phyloP scores from a whole-genome alignment of 2,797 vertebrate genomes.

The Parotocinclus haroldoi region DNA sequence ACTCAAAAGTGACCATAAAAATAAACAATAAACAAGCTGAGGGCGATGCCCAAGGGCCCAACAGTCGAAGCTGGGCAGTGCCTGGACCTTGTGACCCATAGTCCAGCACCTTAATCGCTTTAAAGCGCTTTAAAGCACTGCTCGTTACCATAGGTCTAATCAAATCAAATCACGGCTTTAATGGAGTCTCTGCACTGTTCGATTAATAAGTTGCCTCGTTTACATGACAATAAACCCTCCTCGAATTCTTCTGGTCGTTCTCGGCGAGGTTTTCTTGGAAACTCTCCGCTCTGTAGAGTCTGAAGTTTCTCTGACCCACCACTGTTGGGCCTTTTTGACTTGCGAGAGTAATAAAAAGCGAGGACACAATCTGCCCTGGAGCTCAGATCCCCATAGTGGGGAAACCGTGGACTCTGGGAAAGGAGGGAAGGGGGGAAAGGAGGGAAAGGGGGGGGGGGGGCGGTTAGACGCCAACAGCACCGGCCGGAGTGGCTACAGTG shows the following conservation, averaged over 20 bases:
- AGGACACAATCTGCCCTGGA: conserved; percentile 16
- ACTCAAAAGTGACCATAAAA: too few relatives aligned
- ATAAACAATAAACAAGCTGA: too few relatives aligned
- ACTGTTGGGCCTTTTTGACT: conserved; percentile 22
- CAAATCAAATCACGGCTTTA: too few relatives aligned
- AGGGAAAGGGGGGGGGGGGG: not conserved
- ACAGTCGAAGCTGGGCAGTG: too few relatives aligned
- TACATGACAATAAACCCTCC: too few relatives aligned
- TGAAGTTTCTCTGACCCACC: conserved; percentile 15
- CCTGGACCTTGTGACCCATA: too few relatives aligned
- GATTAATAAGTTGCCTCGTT: too few relatives aligned
- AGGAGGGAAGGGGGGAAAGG: not conserved
- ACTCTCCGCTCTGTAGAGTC: conserved; percentile 20
- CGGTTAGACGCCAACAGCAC: conserved; percentile 2
- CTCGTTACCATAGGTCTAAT: too few relatives aligned
- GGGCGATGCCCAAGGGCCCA: too few relatives aligned
- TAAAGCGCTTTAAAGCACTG: too few relatives aligned
- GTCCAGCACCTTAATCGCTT: too few relatives aligned
- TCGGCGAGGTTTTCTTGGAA: conserved; percentile 25
- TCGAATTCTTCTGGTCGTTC: conserved; percentile 8
- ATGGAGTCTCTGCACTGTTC: too few relatives aligned
- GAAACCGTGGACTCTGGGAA: conserved; percentile 22
- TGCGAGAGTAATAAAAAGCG: conserved; percentile 20
- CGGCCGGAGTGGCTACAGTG: conserved; percentile 8
- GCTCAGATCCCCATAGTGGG: conserved; percentile 15